Percentiles rank a stretch among this genome's conserved stretches.
Evolutionary conservation across 2,113 vertebrate species (phyloP).

Genomic region (Cettia cetti): DNA sequence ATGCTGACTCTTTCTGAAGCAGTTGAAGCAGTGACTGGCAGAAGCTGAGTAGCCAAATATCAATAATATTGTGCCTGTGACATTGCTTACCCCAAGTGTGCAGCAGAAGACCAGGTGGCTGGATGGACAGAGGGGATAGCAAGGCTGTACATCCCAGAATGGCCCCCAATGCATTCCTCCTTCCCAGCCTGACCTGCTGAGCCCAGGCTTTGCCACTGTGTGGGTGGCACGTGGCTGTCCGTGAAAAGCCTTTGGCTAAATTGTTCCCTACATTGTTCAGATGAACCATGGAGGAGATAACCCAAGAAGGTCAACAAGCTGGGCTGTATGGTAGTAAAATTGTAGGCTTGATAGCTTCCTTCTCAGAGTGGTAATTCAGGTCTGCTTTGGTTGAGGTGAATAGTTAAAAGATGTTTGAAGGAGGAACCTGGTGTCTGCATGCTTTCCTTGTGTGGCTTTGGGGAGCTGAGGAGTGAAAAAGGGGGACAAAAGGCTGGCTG

Average conservation of each 20-base stretch:
- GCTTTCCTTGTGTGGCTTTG: neutral
- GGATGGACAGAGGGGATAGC: neutral
- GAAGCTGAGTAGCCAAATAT: neutral
- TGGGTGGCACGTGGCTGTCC: neutral
- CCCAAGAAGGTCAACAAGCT: neutral
- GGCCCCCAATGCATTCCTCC: fast-evolving
- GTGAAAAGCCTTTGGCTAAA: neutral
- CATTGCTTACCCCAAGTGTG: fast-evolving
- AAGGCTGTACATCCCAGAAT: neutral
- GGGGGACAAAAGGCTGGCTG: neutral
- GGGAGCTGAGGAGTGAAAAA: neutral
- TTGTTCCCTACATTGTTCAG: neutral
- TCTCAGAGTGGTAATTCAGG: neutral
- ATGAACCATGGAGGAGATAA: neutral
- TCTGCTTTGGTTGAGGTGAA: neutral
- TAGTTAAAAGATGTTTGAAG: neutral
- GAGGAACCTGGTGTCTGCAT: neutral
- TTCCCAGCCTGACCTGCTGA: neutral
- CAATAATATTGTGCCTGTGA: neutral
- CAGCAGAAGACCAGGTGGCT: neutral
- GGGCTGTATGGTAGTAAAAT: neutral
- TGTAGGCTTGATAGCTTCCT: neutral
- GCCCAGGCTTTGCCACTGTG: neutral
- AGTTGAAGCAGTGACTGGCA: neutral
- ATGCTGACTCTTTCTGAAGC: neutral